phyloP scores from a whole-genome alignment of 2,113 vertebrate genomes.

The Ceyx margarethae region DNA sequence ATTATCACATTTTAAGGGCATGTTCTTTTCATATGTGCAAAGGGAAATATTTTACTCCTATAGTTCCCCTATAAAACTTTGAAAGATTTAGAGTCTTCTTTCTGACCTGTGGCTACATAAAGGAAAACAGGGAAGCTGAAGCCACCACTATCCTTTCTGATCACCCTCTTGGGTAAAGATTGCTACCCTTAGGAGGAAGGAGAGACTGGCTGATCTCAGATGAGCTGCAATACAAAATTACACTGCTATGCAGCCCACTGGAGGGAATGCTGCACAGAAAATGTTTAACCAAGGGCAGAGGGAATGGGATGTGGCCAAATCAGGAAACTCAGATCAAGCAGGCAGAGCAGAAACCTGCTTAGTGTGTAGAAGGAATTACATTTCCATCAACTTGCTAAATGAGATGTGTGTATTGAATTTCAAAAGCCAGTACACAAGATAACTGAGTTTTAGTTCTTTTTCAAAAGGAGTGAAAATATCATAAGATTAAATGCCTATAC shows the following conservation, averaged over 20 bases:
- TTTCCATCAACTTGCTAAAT: background rate
- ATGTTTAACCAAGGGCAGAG: background rate
- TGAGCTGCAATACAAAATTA: background rate
- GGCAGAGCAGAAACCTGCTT: background rate
- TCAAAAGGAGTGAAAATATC: background rate
- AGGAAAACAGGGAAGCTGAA: background rate
- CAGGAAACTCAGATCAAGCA: background rate
- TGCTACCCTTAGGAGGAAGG: background rate
- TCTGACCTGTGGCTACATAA: accelerated
- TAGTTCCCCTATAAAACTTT: background rate
- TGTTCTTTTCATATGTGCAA: background rate
- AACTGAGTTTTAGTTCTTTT: background rate
- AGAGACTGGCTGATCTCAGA: background rate
- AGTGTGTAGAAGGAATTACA: background rate
- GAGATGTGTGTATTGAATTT: background rate
- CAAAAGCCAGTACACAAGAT: background rate
- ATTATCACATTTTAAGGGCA: background rate
- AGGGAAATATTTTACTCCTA: background rate
- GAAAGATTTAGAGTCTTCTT: background rate
- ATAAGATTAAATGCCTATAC: background rate
- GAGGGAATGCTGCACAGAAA: background rate
- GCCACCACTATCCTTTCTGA: background rate
- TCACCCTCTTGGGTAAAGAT: background rate
- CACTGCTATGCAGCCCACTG: background rate
- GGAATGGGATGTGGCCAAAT: accelerated